Conservation (phyloP, 2,113 vertebrate species). For the rabbit (Oryctolagus cuniculus) region mOryCun1.1 NC_091435.1:175474001-175474500, state of each 20-base stretch:
- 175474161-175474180: neutral
- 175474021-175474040: too few species aligned
- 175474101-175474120: neutral
- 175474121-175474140: neutral
- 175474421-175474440: constrained; percentile 2
- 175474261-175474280: neutral
- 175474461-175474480: neutral
- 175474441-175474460: neutral
- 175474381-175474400: neutral
- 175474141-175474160: neutral
- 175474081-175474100: too few species aligned
- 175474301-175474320: neutral
- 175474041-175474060: too few species aligned
- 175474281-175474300: neutral
- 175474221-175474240: neutral
- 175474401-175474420: neutral
- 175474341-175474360: neutral
- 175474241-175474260: neutral
- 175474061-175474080: too few species aligned
- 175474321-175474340: neutral
- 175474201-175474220: neutral
- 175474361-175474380: neutral
- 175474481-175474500: neutral
- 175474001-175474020: too few species aligned
- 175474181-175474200: neutral